A percentile compares a stretch with the other conserved stretches of the same genome.
Evolutionary conservation across 1,140 invertebrate genomes (phyloP).

Genomic region (Drosophila nigrodunni): DNA sequence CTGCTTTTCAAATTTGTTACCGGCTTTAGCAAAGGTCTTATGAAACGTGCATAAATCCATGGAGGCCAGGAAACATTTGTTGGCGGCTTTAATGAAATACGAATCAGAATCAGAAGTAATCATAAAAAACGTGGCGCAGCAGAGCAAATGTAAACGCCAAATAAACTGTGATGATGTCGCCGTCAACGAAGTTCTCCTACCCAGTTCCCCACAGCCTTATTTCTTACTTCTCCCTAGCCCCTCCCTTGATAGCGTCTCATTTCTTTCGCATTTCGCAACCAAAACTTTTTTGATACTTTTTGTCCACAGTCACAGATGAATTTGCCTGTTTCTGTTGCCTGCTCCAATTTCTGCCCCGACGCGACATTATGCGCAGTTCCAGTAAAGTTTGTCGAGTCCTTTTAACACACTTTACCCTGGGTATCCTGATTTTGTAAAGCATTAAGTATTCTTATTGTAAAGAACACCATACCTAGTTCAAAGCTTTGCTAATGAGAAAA

Average conservation of each 20-base stretch:
- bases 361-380: slow-evolving; percentile 73
- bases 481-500: too few species aligned
- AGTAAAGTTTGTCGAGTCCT: slow-evolving; percentile 61
- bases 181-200: slow-evolving; percentile 13
- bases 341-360: slow-evolving; percentile 38
- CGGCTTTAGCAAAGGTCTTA: slow-evolving; percentile 40
- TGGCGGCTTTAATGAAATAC: slow-evolving; percentile 73
- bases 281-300: slow-evolving; percentile 67
- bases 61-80: slow-evolving; percentile 58
- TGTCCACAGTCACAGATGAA: slow-evolving; percentile 75
- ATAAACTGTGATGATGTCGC: slow-evolving; percentile 65
- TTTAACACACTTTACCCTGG: slow-evolving; percentile 6
- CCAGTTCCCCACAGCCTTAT: slow-evolving; percentile 28
- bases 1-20: neutral
- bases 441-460: too few species aligned
- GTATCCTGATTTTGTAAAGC: neutral
- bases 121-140: slow-evolving; percentile 55
- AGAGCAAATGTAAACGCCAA: slow-evolving; percentile 70
- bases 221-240: neutral
- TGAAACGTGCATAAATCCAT: slow-evolving; percentile 72
- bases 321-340: slow-evolving; percentile 71
- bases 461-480: too few species aligned
- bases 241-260: slow-evolving; percentile 18
- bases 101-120: slow-evolving; percentile 74
- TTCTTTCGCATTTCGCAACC: slow-evolving; percentile 76